phyloP scores from a whole-genome alignment of 64 coral and sea anemone species.

The Actinia tenebrosa region DNA sequence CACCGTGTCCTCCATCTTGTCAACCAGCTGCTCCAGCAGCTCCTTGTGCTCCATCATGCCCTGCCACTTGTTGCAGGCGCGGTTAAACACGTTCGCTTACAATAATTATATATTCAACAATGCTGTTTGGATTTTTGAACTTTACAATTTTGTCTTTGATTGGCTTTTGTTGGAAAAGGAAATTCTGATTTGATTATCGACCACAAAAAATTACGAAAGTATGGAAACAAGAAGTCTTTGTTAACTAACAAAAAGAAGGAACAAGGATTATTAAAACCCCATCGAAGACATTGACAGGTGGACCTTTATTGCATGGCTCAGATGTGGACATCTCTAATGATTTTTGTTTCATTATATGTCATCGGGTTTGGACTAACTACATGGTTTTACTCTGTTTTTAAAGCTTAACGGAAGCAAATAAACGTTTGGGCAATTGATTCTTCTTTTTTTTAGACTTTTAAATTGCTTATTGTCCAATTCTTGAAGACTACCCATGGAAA shows the following conservation, averaged over 20 bases:
- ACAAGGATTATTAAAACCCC: not conserved
- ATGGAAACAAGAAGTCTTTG: not conserved
- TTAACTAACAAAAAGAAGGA: not conserved
- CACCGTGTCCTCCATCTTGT: not conserved
- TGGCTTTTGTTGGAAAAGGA: not conserved
- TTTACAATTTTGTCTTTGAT: not conserved
- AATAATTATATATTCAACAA: not conserved
- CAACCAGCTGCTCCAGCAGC: not conserved
- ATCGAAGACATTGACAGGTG: not conserved
- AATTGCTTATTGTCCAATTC: not conserved
- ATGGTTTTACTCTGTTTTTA: too few species aligned
- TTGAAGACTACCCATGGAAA: too few species aligned
- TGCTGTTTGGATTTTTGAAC: not conserved
- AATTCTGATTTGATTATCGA: not conserved
- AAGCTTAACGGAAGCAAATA: too few species aligned
- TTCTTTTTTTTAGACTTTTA: too few species aligned
- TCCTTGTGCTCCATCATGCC: conserved; percentile 5
- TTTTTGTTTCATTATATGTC: too few species aligned
- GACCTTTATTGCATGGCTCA: not conserved
- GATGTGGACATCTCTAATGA: too few species aligned
- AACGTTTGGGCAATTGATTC: too few species aligned
- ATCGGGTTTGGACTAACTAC: too few species aligned
- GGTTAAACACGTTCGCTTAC: not conserved
- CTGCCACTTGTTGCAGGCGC: not conserved
- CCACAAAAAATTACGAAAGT: not conserved